Evolutionary conservation across 1,140 invertebrate species (phyloP).

Genomic region (Helicoverpa zea): DNA sequence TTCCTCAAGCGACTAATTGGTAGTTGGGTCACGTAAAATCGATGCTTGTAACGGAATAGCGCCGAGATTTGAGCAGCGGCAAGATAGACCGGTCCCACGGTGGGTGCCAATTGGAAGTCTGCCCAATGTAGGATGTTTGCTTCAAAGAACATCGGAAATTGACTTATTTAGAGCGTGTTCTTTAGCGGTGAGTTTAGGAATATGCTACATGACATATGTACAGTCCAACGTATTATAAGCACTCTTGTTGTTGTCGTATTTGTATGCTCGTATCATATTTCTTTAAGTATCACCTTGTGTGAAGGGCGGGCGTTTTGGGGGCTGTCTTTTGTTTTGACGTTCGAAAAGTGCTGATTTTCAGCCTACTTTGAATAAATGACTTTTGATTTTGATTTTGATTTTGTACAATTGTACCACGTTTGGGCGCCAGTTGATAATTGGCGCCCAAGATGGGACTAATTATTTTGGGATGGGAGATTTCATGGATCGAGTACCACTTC

Average conservation of each 20-base stretch:
- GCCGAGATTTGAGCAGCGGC: slow-evolving; percentile 13
- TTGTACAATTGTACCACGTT: background rate
- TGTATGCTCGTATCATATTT: background rate
- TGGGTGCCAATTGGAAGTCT: slow-evolving; percentile 47
- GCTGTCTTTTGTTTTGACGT: too few relatives aligned
- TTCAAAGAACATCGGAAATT: slow-evolving; percentile 45
- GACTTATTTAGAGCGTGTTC: slow-evolving; percentile 31
- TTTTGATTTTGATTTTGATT: too few relatives aligned
- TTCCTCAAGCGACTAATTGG: slow-evolving; percentile 18
- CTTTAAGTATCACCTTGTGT: too few relatives aligned
- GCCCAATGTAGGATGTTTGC: slow-evolving; percentile 27
- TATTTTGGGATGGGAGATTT: background rate
- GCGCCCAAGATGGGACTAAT: background rate
- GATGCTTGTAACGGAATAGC: slow-evolving; percentile 27
- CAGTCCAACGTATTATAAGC: background rate
- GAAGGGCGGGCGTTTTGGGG: too few relatives aligned
- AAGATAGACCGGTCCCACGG: slow-evolving; percentile 33
- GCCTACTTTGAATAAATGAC: too few relatives aligned
- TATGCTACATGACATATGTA: background rate
- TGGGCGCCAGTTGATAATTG: background rate
- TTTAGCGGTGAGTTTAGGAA: background rate
- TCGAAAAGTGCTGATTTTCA: too few relatives aligned
- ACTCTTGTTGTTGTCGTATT: background rate
- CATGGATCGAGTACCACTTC: too few relatives aligned
- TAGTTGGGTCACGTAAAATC: slow-evolving; percentile 43